Evolutionary conservation across 2,888 invertebrate genomes (phyloP).

Genomic region (Nymphalis urticae): DNA sequence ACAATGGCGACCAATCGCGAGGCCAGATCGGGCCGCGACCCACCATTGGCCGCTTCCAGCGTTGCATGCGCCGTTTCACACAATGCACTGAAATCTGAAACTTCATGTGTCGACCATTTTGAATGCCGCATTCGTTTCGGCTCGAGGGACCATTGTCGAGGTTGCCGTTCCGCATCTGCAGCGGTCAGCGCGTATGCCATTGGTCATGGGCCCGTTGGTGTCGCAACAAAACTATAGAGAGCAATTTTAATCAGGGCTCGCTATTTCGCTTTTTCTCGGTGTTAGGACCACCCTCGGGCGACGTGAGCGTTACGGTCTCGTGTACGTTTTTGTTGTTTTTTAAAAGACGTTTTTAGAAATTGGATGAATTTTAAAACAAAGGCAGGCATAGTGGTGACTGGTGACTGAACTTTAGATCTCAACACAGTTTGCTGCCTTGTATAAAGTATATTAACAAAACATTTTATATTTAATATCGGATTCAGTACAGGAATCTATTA

Average conservation of each 20-base stretch:
- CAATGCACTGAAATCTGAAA: conserved; percentile 64
- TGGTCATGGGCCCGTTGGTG: conserved; percentile 21
- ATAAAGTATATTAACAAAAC: no score
- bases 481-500: no score
- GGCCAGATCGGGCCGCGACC: conserved; percentile 30
- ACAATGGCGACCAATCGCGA: conserved; percentile 50
- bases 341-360: background rate
- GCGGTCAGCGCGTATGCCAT: conserved; percentile 25
- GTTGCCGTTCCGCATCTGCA: conserved; percentile 22
- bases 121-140: conserved; percentile 53
- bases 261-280: conserved; percentile 6
- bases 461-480: no score
- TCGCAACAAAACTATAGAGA: conserved; percentile 13
- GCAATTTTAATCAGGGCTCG: conserved; percentile 6
- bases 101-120: conserved; percentile 39
- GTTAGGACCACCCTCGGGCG: conserved; percentile 17
- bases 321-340: background rate
- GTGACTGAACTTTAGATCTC: no score
- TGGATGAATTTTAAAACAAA: no score
- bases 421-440: no score
- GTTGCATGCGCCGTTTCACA: conserved; percentile 47
- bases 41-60: conserved; percentile 54
- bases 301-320: background rate
- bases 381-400: no score
- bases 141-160: conserved; percentile 41